These are phyloP conservation scores for Pseudomyrmex cubaensis DNA, from an alignment of 1,140 invertebrate species.

Conservation along the genomic window DNA sequence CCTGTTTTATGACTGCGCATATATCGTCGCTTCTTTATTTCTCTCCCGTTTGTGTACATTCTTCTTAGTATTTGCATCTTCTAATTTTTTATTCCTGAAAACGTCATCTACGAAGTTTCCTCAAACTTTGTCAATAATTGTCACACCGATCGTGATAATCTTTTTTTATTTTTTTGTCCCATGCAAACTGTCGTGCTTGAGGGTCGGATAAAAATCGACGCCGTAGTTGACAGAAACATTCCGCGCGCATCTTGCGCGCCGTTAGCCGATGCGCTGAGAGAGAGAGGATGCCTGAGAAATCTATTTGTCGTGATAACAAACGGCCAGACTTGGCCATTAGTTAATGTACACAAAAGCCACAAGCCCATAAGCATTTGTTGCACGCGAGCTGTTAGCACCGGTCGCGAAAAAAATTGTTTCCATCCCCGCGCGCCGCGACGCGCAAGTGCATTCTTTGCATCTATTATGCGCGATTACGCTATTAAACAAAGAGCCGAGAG, in stretches of 20 bases:
- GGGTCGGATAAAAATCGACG: conserved; percentile 32
- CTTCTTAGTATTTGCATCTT: not conserved
- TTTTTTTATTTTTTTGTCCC: too few relatives aligned
- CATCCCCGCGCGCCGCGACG: conserved; percentile 9
- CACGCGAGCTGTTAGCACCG: conserved; percentile 5
- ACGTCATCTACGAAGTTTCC: not conserved
- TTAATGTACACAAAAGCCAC: conserved; percentile 58
- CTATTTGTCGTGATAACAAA: conserved; percentile 70
- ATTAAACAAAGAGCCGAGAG: conserved; percentile 7
- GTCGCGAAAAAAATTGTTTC: conserved; percentile 18
- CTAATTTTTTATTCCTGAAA: not conserved
- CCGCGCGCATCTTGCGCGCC: conserved; percentile 45
- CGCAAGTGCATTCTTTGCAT: conserved; percentile 25
- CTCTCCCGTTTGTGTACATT: not conserved
- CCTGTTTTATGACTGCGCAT: not conserved
- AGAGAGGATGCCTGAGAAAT: conserved; percentile 42
- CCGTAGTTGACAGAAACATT: conserved; percentile 62
- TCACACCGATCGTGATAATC: not conserved
- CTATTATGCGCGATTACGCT: conserved; percentile 29
- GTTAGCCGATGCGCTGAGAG: conserved; percentile 44
- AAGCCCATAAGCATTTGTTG: conserved; percentile 22
- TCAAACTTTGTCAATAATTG: not conserved
- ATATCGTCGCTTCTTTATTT: not conserved
- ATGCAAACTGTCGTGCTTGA: not conserved
- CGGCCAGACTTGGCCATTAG: conserved; percentile 63